Base-by-base conservation (phyloP, 2,888 invertebrate species). In the Himalopsyche kuldschensis region DNA sequence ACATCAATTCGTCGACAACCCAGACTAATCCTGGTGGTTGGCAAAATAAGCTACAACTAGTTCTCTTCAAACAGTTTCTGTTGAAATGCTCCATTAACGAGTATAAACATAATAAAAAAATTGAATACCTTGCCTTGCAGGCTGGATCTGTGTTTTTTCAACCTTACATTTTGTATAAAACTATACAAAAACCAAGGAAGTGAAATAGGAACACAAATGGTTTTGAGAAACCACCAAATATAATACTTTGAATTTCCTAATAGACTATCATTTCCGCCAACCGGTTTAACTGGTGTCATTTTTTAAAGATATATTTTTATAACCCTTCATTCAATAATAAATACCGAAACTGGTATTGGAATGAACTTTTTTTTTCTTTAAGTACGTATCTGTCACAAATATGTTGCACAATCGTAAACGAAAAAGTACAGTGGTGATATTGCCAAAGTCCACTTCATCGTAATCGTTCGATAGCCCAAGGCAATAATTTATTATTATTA, bases 61-160 rank as follows among this genome's bases (percentile, higher is more conserved):
- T 15, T 41, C 15, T 41, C 15, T 3, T 15, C 15, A 41, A 41
- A 15, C 15, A 41, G 2, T 2, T 17, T 83, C 20, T n/a, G 31
- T 1, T 41, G 11, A 75, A 69, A 41, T 41, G 46, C 24, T 11
- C 10, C 79, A 77, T 31, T 35, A n/a, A n/a, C n/a, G n/a, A n/a
- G n/a, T n/a, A n/a, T n/a, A n/a, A n/a, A n/a, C n/a, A n/a, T n/a
- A n/a, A n/a, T n/a, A n/a, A n/a, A n/a, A 79, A 27, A 79, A 48
- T 24, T 63, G 11, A n/a, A 76, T 82, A 89, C 89, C 87, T 90
- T 90, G 78, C 89, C 89, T n/a, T 89, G 88, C 75, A 90, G 86
- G 78, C 88, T 88, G 79, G 89, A 88, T 41, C 88, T 88, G 80
- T 88, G 88, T 79, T 88, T 87, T 76, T 88, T 84, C 17, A 84